Evolutionary conservation across 2,888 invertebrate genomes (phyloP), one percentile per base, ranked within the genome.

Genomic region (Amphipyra berbera): DNA sequence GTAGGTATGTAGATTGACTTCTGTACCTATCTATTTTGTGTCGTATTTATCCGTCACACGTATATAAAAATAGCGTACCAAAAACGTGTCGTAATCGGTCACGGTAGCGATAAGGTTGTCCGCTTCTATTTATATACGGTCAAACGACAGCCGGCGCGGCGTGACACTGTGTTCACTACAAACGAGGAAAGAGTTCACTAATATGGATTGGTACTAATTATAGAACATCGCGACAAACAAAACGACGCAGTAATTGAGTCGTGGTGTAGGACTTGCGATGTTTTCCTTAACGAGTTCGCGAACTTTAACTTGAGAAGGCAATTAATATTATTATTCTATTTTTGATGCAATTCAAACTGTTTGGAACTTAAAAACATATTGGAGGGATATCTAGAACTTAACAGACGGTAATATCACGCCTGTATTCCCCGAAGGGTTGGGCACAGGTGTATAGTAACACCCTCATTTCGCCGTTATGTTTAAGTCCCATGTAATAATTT

Each of bases 71-170:
- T 5, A 72, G 44, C 42, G 30, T 2, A 14, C 30, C 21, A 45
- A 48, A 67, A 44, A 12, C 38, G 41, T 48, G 54, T n/a, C 41
- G 52, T 58, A 67, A 71, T 71, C 73, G 54, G 50, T 52, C 47
- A 62, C 15, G 15, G 35, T 37, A 3, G 46, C 49, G 72, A 72
- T 71, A 70, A 50, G 15, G 38, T 40, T 8, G 41, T 37, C 33
- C 9, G n/a, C 12, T 6, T 30, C 54, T 70, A 72, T 70, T 71
- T 52, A 62, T 52, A 72, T 0, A 5, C 15, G 15, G 12, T 38
- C 54, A 40, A 52, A 44, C 35, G 10, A 5, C 14, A 33, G 54
- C 15, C 66, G 9, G 63, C 33, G 6, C 48, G 38, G 45, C 46
- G 61, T 41, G 46, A 44, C 35, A 41, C 35, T 62, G 37, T 58